Evolutionary conservation across 2,888 invertebrate species (phyloP).

Genomic region (Oligia latruncula): DNA sequence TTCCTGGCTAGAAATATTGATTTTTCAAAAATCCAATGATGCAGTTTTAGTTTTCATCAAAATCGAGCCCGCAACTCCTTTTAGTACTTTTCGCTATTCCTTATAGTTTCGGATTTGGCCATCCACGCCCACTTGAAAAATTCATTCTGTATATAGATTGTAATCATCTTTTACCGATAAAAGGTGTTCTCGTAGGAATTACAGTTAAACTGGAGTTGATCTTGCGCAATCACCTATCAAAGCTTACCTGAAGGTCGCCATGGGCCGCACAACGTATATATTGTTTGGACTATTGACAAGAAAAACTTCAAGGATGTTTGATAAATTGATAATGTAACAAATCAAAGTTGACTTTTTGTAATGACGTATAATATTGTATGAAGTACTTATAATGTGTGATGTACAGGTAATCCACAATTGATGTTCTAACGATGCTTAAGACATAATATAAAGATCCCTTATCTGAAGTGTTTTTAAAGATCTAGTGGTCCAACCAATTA

Average conservation of each 20-base stretch:
- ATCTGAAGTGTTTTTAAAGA: neutral
- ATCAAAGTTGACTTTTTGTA: slow-evolving; percentile 63
- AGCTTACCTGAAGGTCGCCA: slow-evolving; percentile 67
- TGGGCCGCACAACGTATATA: slow-evolving; percentile 61
- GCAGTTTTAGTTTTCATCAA: too few species aligned
- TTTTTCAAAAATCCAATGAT: too few species aligned
- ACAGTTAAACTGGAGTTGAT: slow-evolving; percentile 30
- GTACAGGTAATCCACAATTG: slow-evolving; percentile 1
- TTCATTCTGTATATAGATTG: neutral
- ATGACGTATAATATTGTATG: slow-evolving; percentile 41
- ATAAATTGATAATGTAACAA: slow-evolving; percentile 64
- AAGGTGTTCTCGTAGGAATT: slow-evolving; percentile 18
- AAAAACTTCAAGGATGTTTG: slow-evolving; percentile 71
- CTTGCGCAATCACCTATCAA: slow-evolving; percentile 59
- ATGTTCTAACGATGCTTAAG: neutral
- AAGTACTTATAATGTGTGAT: slow-evolving; percentile 11
- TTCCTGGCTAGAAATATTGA: too few species aligned
- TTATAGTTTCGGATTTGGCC: too few species aligned
- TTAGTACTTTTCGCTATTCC: too few species aligned
- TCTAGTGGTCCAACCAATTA: neutral
- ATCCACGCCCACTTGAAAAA: too few species aligned
- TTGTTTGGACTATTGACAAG: slow-evolving; percentile 67
- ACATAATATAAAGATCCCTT: neutral
- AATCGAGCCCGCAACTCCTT: too few species aligned
- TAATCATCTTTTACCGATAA: slow-evolving; percentile 27